These are phyloP conservation scores for roundworm (Caenorhabditis elegans) DNA, from an alignment of 1,140 invertebrate species.

Conservation along the genomic window DNA sequence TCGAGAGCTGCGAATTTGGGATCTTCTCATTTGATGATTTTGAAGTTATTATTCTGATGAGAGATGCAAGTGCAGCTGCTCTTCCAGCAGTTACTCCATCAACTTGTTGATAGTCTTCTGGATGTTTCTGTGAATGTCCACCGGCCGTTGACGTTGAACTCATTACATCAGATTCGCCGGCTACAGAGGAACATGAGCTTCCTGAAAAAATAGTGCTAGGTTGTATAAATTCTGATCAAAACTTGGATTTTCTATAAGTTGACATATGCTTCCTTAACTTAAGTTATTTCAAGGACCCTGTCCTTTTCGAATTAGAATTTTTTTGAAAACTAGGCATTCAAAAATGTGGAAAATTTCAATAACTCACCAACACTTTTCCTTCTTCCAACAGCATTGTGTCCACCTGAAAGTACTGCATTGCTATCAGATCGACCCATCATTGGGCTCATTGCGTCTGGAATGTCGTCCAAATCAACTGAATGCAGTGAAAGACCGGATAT, in stretches of 20 bases:
- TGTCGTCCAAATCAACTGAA: conserved; percentile 48
- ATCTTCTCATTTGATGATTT: conserved; percentile 94
- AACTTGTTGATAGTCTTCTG: neutral
- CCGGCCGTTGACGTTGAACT: conserved; percentile 1
- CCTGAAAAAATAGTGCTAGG: neutral
- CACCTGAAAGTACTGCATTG: neutral
- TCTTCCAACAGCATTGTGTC: neutral
- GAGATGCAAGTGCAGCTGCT: conserved; percentile 88
- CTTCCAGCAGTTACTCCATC: conserved; percentile 73
- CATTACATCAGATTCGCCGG: conserved; percentile 17
- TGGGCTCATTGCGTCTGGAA: conserved; percentile 35
- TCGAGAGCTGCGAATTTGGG: conserved; percentile 85
- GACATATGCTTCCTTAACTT: too few relatives aligned
- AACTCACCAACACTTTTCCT: conserved; percentile 28
- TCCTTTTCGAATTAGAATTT: neutral
- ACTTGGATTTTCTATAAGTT: too few relatives aligned
- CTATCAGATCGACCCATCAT: neutral
- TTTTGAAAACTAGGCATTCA: neutral
- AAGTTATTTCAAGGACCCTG: too few relatives aligned
- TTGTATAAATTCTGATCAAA: too few relatives aligned
- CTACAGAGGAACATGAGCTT: neutral
- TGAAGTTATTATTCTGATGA: conserved; percentile 91
- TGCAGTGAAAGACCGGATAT: conserved; percentile 44
- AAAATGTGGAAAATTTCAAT: too few relatives aligned
- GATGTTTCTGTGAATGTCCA: neutral